Evolutionary conservation across 2,888 invertebrate genomes (phyloP), one percentile per base, ranked within the genome.

Genomic region (Pseudococcus jackbeardsleyi): DNA sequence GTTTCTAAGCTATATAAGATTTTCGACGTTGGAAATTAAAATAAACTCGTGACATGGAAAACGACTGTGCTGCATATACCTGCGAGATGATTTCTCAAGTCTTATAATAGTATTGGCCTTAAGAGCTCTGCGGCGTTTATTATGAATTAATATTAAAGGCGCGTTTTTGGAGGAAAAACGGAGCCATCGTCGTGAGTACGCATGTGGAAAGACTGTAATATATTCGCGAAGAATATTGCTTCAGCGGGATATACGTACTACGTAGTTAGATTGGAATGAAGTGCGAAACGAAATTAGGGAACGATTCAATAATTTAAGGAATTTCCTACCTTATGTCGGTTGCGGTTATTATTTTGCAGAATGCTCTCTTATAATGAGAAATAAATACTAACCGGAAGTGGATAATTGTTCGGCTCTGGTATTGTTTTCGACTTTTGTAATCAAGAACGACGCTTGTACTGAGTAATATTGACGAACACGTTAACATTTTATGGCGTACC

Each of bases 261-360:
- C 42, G 42, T 42, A 72, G 33, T 33, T 26, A 33, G 22, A 4
- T 26, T 3, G 64, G 64, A 64, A 72, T 72, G 72, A 72, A 33
- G 39, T 72, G 72, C 26, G 72, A 72, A 39, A 82, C 19, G 79
- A 82, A 82, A 46, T 82, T 82, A 82, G 79, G 12, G 79, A 82
- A 42, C 79, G 79, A 82, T 46, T 82, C 46, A 46, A 82, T 82
- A 82, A 82, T 82, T 82, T 82, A 82, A 82, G 79, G 79, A 82
- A 82, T 82, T 82, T 82, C 22, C 42, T 82, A 82, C 46, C 79
- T 82, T 82, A 46, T 46, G 79, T 82, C 79, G 79, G 19, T 42
- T 46, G 46, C 46, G 79, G 42, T 82, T 46, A 82, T 82, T 46
- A 82, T 82, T 82, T 82, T 82, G 46, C 46, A n/a, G 46, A 82